phyloP scores from a whole-genome alignment of 2,888 invertebrate genomes.

The Prenolepis imparis region DNA sequence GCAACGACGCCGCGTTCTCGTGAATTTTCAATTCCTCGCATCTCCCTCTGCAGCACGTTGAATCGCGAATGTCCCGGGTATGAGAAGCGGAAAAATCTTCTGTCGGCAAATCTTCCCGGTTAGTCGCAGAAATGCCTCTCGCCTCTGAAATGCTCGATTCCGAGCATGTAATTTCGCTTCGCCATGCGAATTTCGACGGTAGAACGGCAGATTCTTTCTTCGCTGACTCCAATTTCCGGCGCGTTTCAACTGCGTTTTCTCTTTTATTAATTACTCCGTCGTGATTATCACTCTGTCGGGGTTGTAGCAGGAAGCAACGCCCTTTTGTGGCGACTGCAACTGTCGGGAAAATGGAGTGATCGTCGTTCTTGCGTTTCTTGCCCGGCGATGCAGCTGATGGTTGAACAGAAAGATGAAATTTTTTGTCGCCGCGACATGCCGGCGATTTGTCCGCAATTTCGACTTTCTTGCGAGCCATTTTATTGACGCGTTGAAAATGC shows the following conservation, averaged over 20 bases:
- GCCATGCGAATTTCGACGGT: not conserved
- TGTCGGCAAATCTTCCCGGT: not conserved
- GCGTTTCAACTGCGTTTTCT: conserved; percentile 9
- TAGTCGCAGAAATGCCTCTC: not conserved
- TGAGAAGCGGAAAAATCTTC: not conserved
- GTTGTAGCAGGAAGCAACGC: conserved; percentile 50
- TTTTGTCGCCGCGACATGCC: conserved; percentile 21
- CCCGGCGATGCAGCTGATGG: conserved; percentile 42
- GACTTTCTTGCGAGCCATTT: conserved; percentile 19
- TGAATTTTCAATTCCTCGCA: conserved; percentile 18
- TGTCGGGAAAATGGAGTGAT: conserved; percentile 47
- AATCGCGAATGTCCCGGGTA: not conserved
- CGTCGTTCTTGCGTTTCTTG: conserved; percentile 37
- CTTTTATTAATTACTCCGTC: conserved; percentile 41
- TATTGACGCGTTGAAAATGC: not conserved
- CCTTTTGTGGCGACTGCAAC: conserved; percentile 26
- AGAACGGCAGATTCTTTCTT: conserved; percentile 15
- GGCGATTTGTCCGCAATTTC: conserved; percentile 40
- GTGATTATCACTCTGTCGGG: conserved; percentile 47
- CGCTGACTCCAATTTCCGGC: conserved; percentile 37
- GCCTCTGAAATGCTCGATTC: conserved; percentile 1
- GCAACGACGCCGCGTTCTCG: conserved; percentile 2
- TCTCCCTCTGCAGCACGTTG: not conserved
- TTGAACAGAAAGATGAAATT: conserved; percentile 41
- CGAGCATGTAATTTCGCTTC: conserved; percentile 3